A percentile compares a stretch with the other conserved stretches of the same genome.
Conservation (phyloP, 2,113 vertebrate species). For the human region GRCh38 chr19:5910001-5910500, state of each 20-base stretch:
- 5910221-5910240: conserved; percentile 44
- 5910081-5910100: not conserved
- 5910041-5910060: not conserved
- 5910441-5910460: too few relatives aligned
- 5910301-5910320: not conserved
- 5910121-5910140: not conserved
- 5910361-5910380: not conserved
- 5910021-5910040: not conserved
- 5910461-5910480: too few relatives aligned
- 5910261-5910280: not conserved
- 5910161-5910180: not conserved
- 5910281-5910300: not conserved
- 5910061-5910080: not conserved
- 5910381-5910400: not conserved
- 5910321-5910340: not conserved
- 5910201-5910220: conserved; percentile 27
- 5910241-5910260: not conserved
- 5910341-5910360: not conserved
- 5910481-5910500: too few relatives aligned
- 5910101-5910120: not conserved
- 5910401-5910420: not conserved
- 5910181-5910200: not conserved
- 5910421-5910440: not conserved
- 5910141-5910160: conserved; percentile 9
- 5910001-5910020: conserved; percentile 45